A percentile compares a stretch with the other conserved stretches of the same genome.
phyloP scores from a whole-genome alignment of 2,113 vertebrate genomes.

The Lepus europaeus region DNA sequence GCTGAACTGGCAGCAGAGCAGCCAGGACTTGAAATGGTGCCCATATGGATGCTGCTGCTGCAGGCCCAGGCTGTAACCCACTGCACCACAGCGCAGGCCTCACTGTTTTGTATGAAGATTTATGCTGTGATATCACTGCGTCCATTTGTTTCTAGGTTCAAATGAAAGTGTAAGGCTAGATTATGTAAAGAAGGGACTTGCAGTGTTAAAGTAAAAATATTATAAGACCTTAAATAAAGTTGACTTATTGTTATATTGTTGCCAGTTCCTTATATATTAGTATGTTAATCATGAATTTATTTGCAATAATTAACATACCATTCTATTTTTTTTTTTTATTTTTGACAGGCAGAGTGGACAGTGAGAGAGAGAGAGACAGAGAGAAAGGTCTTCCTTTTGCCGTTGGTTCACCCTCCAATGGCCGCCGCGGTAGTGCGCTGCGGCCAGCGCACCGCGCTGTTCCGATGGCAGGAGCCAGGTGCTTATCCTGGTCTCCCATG shows the following conservation, averaged over 20 bases:
- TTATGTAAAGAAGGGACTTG: neutral
- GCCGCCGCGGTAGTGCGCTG: no score
- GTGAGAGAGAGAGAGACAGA: no score
- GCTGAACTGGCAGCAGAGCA: no score
- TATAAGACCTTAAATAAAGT: slow-evolving; percentile 11
- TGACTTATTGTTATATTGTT: slow-evolving; percentile 1
- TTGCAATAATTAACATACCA: slow-evolving; percentile 53
- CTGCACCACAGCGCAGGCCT: no score
- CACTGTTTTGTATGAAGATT: neutral
- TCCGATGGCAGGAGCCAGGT: no score
- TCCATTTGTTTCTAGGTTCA: neutral
- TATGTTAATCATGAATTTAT: slow-evolving; percentile 52
- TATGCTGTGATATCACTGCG: neutral
- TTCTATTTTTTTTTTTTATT: slow-evolving; percentile 32
- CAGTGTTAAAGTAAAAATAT: neutral
- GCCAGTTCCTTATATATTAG: neutral
- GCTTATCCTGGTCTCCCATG: no score
- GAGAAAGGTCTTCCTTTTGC: no score
- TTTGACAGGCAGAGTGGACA: no score
- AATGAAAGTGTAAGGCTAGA: neutral
- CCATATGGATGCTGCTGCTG: no score
- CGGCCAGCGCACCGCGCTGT: no score
- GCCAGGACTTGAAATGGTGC: no score
- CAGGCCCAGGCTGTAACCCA: neutral
- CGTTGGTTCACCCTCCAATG: no score